These are phyloP conservation scores for Steinernema feltiae DNA, from an alignment of 1,140 invertebrate genomes.

Conservation along the genomic window DNA sequence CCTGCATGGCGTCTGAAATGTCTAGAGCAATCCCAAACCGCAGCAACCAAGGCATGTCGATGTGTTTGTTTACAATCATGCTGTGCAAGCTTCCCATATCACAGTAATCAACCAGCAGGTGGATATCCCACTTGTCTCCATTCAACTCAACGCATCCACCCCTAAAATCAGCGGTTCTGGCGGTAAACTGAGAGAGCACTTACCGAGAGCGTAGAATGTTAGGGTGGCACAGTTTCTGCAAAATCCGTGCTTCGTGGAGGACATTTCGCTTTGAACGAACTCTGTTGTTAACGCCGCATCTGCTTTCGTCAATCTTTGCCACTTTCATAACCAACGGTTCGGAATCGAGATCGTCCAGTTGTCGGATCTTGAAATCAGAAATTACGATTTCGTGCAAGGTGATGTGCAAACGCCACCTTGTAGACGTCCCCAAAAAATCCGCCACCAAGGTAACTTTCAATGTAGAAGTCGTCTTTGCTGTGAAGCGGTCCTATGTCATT, in stretches of 20 bases:
- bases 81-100: conserved; percentile 84
- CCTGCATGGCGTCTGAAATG: conserved; percentile 80
- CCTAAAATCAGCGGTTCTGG: conserved; percentile 34
- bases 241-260: conserved; percentile 34
- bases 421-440: conserved; percentile 45
- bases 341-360: background rate
- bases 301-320: conserved; percentile 18
- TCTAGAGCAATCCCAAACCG: conserved; percentile 77
- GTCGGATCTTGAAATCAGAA: background rate
- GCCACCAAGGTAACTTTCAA: conserved; percentile 24
- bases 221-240: conserved; percentile 36
- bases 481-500: conserved; percentile 2
- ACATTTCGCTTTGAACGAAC: conserved; percentile 38
- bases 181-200: conserved; percentile 21
- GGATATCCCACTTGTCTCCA: conserved; percentile 41
- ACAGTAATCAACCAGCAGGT: conserved; percentile 53
- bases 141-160: conserved; percentile 40
- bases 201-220: conserved; percentile 44
- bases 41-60: conserved; percentile 72
- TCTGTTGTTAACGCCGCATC: conserved; percentile 26
- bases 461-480: conserved; percentile 2
- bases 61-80: conserved; percentile 72
- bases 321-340: conserved; percentile 38
- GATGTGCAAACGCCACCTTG: background rate
- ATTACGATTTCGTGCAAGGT: background rate